Conservation (phyloP, 2,888 invertebrate species). For the Allacma fusca region DNA sequence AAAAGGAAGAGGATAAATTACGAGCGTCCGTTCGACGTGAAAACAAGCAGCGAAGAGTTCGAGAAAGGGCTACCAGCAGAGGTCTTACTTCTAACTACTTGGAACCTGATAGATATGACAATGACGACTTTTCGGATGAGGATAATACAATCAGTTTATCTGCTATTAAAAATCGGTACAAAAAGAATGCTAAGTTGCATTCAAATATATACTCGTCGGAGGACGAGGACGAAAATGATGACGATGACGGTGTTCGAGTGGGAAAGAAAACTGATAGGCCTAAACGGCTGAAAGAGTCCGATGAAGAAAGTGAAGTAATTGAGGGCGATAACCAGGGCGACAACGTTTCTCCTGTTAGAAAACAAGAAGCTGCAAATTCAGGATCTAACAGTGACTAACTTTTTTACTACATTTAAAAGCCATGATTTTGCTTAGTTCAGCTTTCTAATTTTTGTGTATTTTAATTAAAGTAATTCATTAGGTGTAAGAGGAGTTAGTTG, state of each 20-base stretch:
- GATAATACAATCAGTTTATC: constrained; percentile 90
- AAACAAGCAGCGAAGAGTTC: constrained; percentile 69
- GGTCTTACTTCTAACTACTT: constrained; percentile 67
- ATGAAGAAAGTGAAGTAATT: constrained; percentile 64
- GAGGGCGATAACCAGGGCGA: constrained; percentile 59
- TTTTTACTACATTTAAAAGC: background rate
- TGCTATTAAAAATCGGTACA: constrained; percentile 95
- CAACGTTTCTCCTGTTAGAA: constrained; percentile 18
- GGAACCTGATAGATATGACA: constrained; percentile 71
- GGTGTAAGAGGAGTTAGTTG: too few relatives aligned
- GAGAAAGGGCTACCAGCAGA: constrained; percentile 68
- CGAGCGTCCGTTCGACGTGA: constrained; percentile 84
- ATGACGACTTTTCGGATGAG: constrained; percentile 90
- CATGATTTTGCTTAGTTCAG: too few relatives aligned
- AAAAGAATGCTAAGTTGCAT: constrained; percentile 66
- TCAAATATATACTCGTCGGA: constrained; percentile 83
- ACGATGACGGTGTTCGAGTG: constrained; percentile 61
- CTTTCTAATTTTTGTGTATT: too few relatives aligned
- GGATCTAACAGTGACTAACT: constrained; percentile 37
- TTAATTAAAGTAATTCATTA: too few relatives aligned
- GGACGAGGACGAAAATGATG: constrained; percentile 71
- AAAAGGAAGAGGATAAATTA: constrained; percentile 97
- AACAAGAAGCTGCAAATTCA: constrained; percentile 8
- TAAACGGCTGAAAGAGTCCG: constrained; percentile 82
- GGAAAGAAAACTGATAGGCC: constrained; percentile 75